A percentile compares a stretch with the other conserved stretches of the same genome.
phyloP scores from a whole-genome alignment of 2,797 vertebrate species.

The Pygocentrus nattereri region DNA sequence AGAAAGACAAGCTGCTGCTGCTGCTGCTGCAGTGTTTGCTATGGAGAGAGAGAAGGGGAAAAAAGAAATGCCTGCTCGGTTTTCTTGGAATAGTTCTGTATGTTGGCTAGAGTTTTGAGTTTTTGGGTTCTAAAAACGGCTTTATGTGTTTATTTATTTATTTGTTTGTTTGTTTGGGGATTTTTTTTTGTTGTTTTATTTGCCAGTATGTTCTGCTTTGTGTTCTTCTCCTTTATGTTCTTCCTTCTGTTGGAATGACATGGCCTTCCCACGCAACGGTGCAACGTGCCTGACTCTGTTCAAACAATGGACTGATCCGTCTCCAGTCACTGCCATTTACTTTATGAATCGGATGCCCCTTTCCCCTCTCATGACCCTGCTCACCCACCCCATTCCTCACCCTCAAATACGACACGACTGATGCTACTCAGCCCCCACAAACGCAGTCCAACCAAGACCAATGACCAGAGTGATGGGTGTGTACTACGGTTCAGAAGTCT shows the following conservation, averaged over 20 bases:
- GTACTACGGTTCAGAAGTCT: neutral
- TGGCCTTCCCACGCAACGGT: constrained; percentile 71
- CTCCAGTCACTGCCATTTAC: constrained; percentile 86
- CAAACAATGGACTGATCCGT: constrained; percentile 76
- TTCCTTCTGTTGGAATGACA: constrained; percentile 69
- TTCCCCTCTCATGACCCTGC: constrained; percentile 59
- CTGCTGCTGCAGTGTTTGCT: constrained; percentile 68
- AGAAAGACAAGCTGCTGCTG: constrained; percentile 68
- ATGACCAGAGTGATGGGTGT: neutral
- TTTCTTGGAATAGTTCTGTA: constrained; percentile 68
- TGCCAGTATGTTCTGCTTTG: neutral
- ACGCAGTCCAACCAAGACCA: constrained; percentile 10
- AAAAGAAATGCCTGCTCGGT: constrained; percentile 70
- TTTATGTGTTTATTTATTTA: constrained; percentile 47
- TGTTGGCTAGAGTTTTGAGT: constrained; percentile 65
- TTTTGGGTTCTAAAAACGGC: constrained; percentile 61
- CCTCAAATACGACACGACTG: constrained; percentile 24
- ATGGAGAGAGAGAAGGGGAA: constrained; percentile 59
- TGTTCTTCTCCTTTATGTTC: neutral
- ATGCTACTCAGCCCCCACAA: constrained; percentile 37
- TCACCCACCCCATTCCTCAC: constrained; percentile 56
- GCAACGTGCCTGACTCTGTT: constrained; percentile 75
- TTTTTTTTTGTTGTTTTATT: neutral
- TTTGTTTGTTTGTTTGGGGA: constrained; percentile 25
- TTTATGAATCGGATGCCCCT: constrained; percentile 73